Conservation (phyloP, 2,113 vertebrate species). For the Cardinalis cardinalis region DNA sequence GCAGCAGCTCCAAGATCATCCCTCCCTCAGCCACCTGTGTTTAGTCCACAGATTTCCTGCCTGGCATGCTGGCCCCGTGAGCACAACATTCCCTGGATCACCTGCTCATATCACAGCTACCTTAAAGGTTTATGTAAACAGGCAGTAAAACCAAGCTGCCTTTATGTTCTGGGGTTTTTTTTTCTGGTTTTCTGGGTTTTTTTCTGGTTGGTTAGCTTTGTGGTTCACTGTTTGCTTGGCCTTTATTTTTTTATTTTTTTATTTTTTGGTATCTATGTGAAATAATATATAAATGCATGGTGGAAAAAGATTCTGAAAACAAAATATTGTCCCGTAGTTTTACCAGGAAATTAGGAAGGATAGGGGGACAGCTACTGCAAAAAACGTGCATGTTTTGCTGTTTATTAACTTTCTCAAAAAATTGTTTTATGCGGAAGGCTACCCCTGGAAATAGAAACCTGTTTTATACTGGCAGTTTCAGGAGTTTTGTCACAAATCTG, state of each 20-base stretch:
- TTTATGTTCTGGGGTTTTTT: background rate
- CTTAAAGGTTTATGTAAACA: background rate
- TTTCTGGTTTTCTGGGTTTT: background rate
- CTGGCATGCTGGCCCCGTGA: background rate
- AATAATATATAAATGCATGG: fast-evolving
- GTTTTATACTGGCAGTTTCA: background rate
- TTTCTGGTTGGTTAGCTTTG: background rate
- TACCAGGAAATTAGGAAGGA: background rate
- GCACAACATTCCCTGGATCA: background rate
- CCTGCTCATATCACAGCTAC: background rate
- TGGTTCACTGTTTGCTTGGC: too few species aligned
- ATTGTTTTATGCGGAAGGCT: background rate
- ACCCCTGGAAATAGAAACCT: background rate
- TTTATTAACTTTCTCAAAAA: background rate
- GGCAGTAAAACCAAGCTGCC: background rate
- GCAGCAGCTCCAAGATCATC: background rate
- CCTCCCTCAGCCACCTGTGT: background rate
- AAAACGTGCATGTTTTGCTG: background rate
- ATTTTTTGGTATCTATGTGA: background rate
- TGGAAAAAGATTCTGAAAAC: background rate
- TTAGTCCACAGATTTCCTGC: background rate
- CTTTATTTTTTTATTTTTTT: background rate
- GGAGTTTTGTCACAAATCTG: background rate
- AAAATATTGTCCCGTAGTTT: background rate
- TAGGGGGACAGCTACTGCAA: background rate